Conservation (phyloP, 2,888 invertebrate genomes). For the Hypena proboscidalis region DNA sequence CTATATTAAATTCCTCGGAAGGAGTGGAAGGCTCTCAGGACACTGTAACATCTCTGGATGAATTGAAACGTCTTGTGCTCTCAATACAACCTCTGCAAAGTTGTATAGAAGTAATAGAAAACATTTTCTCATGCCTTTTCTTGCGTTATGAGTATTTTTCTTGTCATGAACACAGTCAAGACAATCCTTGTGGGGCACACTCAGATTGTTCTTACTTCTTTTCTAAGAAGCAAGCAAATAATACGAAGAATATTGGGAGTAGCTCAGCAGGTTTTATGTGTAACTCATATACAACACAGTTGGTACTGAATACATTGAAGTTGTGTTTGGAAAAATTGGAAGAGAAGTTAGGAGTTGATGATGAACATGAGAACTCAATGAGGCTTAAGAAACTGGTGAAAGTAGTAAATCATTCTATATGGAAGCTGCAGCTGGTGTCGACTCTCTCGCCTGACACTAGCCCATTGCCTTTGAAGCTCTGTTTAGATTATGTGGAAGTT, state of each 20-base stretch:
- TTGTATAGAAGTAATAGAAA: constrained; percentile 88
- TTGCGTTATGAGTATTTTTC: constrained; percentile 86
- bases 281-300: constrained; percentile 84
- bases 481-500: constrained; percentile 77
- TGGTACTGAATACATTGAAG: constrained; percentile 85
- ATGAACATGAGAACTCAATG: constrained; percentile 50
- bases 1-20: constrained; percentile 72
- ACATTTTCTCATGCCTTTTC: constrained; percentile 90
- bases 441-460: constrained; percentile 80
- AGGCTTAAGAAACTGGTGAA: constrained; percentile 71
- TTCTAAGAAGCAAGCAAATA: constrained; percentile 70
- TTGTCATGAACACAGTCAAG: constrained; percentile 79
- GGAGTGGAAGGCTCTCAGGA: constrained; percentile 62
- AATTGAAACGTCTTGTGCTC: constrained; percentile 76
- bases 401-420: constrained; percentile 88
- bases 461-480: constrained; percentile 70
- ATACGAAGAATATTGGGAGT: constrained; percentile 52
- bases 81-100: constrained; percentile 74
- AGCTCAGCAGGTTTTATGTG: constrained; percentile 84
- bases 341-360: constrained; percentile 57
- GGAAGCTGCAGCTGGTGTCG: constrained; percentile 90
- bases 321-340: constrained; percentile 80
- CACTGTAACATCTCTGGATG: constrained; percentile 72
- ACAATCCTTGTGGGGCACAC: constrained; percentile 72
- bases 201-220: constrained; percentile 82